Conservation (phyloP, 2,113 vertebrate genomes). For the Eulemur rufifrons region DNA sequence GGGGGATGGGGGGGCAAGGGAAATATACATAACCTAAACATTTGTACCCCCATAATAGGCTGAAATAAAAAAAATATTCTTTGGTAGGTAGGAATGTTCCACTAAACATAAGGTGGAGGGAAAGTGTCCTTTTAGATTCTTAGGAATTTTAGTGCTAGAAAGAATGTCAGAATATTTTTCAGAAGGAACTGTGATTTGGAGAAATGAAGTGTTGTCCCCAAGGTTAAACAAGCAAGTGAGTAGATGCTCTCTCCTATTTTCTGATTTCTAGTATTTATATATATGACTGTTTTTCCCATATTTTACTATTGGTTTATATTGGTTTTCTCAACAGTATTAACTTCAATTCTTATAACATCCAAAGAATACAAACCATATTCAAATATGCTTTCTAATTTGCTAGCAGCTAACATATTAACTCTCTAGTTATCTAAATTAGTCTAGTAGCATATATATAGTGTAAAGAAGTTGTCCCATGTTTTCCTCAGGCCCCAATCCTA, state of each 20-base stretch:
- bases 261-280: neutral
- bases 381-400: slow-evolving; percentile 45
- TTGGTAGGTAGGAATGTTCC: neutral
- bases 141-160: slow-evolving; percentile 9
- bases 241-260: neutral
- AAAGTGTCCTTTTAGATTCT: neutral
- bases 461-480: neutral
- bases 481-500: neutral
- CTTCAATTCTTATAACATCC: neutral
- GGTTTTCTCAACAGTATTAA: neutral
- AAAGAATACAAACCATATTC: slow-evolving; percentile 32
- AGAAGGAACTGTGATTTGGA: neutral
- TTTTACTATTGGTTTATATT: neutral
- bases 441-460: neutral
- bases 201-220: neutral
- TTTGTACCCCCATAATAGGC: no score
- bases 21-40: no score
- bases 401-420: neutral
- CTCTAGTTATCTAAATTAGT: neutral
- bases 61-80: neutral
- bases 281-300: neutral
- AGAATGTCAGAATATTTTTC: neutral
- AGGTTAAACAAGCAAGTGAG: neutral
- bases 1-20: no score
- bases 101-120: neutral